These are phyloP conservation scores for Heliconius melpomene DNA, from an alignment of 1,140 invertebrate genomes.

Conservation along the genomic window DNA sequence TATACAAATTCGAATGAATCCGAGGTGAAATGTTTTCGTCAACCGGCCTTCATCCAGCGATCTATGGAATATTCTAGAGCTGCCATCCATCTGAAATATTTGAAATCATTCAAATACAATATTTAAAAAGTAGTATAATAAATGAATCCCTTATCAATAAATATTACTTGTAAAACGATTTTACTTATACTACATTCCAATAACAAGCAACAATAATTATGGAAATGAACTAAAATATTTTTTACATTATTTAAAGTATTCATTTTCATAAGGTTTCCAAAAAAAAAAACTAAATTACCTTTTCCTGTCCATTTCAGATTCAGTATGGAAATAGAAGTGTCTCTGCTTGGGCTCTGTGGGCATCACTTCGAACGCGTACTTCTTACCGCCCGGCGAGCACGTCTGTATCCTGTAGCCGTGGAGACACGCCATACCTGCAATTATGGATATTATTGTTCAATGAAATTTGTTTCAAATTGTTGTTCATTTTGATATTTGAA, in stretches of 20 bases:
- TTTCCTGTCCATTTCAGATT: constrained; percentile 97
- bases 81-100: constrained; percentile 92
- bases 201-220: too few relatives aligned
- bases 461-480: constrained; percentile 5
- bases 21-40: constrained; percentile 71
- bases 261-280: neutral
- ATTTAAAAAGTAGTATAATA: neutral
- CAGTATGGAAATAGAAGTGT: constrained; percentile 95
- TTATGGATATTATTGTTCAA: constrained; percentile 14
- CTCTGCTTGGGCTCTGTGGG: constrained; percentile 93
- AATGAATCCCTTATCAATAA: too few relatives aligned
- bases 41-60: constrained; percentile 96
- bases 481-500: neutral
- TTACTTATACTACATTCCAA: too few relatives aligned
- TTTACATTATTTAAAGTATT: too few relatives aligned
- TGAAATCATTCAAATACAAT: neutral
- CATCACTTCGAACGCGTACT: constrained; percentile 94
- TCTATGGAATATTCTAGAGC: constrained; percentile 97
- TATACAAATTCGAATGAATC: constrained; percentile 68
- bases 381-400: constrained; percentile 88
- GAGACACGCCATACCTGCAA: constrained; percentile 92
- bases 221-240: too few relatives aligned
- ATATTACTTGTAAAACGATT: too few relatives aligned
- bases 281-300: constrained; percentile 82
- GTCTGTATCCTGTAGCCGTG: constrained; percentile 96